phyloP scores from a whole-genome alignment of 2,888 invertebrate genomes.

The Ischnus inquisitorius region DNA sequence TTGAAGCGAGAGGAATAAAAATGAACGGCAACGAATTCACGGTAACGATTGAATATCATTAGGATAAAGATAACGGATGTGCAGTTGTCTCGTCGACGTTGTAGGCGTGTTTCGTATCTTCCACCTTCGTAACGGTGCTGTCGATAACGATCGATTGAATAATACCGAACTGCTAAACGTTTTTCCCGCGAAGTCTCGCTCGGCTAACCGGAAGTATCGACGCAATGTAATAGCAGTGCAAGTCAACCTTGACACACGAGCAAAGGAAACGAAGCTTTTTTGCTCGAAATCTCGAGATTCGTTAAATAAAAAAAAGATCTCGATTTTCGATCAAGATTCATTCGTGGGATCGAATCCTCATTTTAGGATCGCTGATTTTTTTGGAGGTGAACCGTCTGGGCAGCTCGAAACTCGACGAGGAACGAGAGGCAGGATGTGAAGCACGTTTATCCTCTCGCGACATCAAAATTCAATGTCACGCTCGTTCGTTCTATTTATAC shows the following conservation, averaged over 20 bases:
- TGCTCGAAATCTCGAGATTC: background rate
- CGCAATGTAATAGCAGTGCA: background rate
- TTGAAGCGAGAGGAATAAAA: conserved; percentile 1
- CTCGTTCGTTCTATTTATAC: conserved; percentile 21
- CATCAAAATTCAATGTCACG: conserved; percentile 62
- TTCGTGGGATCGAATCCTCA: background rate
- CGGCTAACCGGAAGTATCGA: background rate
- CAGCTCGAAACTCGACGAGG: background rate
- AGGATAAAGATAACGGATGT: conserved; percentile 60
- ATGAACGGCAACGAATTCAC: conserved; percentile 52
- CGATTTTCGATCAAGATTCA: background rate
- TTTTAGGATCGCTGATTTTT: background rate
- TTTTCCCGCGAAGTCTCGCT: background rate
- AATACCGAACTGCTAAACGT: conserved; percentile 22
- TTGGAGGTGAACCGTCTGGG: background rate
- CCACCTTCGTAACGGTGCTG: conserved; percentile 53
- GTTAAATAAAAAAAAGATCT: background rate
- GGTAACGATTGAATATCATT: conserved; percentile 49
- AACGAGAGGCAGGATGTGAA: background rate
- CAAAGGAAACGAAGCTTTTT: background rate
- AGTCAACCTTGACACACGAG: background rate
- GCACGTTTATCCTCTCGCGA: conserved; percentile 33
- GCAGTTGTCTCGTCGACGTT: conserved; percentile 24
- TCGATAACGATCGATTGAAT: conserved; percentile 62
- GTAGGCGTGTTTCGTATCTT: conserved; percentile 42